A percentile compares a stretch with the other conserved stretches of the same genome.
These are phyloP conservation scores for Chrosomus eos DNA, from an alignment of 2,797 vertebrate genomes.

Conservation along the genomic window DNA sequence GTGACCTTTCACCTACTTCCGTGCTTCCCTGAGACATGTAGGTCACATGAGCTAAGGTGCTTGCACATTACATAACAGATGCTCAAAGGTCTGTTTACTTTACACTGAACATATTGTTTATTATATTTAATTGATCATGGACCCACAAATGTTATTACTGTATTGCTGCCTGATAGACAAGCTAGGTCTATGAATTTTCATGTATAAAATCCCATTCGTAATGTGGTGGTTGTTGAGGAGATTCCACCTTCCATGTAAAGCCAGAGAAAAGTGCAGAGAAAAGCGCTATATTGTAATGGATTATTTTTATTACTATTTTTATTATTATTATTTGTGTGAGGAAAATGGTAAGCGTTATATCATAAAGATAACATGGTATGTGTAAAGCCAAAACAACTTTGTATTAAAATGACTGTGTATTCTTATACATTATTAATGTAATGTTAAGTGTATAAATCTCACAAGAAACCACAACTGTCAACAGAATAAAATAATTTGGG, in stretches of 20 bases:
- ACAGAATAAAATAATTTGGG: background rate
- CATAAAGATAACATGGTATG: background rate
- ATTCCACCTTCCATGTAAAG: no score
- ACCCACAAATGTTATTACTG: background rate
- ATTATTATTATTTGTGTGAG: no score
- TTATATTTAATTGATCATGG: background rate
- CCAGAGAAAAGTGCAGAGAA: no score
- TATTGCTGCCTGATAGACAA: background rate
- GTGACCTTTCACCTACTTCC: conserved; percentile 60
- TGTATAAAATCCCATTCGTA: background rate
- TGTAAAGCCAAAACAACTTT: background rate
- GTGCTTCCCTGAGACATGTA: background rate
- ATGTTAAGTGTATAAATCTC: background rate
- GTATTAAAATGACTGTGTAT: background rate
- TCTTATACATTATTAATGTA: background rate
- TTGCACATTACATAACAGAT: conserved; percentile 13
- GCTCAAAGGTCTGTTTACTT: background rate
- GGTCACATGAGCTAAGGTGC: conserved; percentile 9
- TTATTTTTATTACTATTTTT: no score
- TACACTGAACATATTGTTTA: background rate
- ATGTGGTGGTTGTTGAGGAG: background rate
- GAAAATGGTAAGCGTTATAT: background rate
- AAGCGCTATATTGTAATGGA: no score
- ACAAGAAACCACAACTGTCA: background rate
- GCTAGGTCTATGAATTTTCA: background rate